A percentile compares a stretch with the other conserved stretches of the same genome.
Evolutionary conservation across 2,888 invertebrate genomes (phyloP).

Genomic region (Mechanitis mazaeus): DNA sequence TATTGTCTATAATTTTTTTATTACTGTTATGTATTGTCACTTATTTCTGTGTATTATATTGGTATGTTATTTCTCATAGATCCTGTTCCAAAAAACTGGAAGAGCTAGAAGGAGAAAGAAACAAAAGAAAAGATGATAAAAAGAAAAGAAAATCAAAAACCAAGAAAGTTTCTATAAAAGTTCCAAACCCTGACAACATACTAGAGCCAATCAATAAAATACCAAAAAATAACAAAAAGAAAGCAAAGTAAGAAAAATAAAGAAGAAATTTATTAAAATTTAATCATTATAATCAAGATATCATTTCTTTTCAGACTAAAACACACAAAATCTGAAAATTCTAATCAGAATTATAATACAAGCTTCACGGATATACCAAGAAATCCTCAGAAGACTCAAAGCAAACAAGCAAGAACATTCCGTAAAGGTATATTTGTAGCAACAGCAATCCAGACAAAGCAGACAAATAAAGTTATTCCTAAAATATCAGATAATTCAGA

Average conservation of each 20-base stretch:
- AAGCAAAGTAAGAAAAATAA: constrained; percentile 64
- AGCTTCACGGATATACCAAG: constrained; percentile 68
- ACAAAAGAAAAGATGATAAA: constrained; percentile 61
- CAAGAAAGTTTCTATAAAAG: constrained; percentile 63
- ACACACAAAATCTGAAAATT: constrained; percentile 58
- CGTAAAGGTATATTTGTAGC: constrained; percentile 78
- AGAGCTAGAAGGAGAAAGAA: constrained; percentile 63
- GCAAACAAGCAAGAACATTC: constrained; percentile 62
- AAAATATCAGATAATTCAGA: constrained; percentile 61
- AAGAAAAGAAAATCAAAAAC: constrained; percentile 68
- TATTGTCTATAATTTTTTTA: background rate
- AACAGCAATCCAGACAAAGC: constrained; percentile 71
- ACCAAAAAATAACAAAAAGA: constrained; percentile 64
- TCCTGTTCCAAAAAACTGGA: constrained; percentile 81
- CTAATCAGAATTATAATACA: constrained; percentile 55
- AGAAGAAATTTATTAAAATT: background rate
- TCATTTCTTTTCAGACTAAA: constrained; percentile 56
- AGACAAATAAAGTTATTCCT: constrained; percentile 43
- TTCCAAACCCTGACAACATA: constrained; percentile 61
- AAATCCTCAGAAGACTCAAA: constrained; percentile 45
- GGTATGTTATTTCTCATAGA: constrained; percentile 46
- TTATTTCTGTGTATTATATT: background rate
- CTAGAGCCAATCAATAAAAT: constrained; percentile 57
- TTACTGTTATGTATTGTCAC: background rate
- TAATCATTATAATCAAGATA: background rate